Evolutionary conservation across 2,113 vertebrate species (phyloP), one percentile per base, ranked within the genome.

Genomic region (Anas platyrhynchos): DNA sequence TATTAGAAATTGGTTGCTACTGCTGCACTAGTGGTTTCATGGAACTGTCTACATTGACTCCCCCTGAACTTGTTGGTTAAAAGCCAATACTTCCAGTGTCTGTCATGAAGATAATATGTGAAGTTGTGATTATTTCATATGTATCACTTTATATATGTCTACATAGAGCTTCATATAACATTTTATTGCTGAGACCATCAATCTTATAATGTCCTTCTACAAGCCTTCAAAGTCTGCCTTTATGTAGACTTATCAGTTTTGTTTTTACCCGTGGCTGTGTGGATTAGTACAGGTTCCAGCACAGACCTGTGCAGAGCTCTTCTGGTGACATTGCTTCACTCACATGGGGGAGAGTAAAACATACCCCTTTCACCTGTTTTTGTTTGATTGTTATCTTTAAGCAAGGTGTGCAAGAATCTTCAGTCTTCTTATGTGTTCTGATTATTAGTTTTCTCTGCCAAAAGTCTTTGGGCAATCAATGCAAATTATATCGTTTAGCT

Each of bases 211-310:
- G 29, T 59, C 13, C 6, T 79, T 67, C 36, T 63, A 44, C 22
- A 79, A 34, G 26, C 71, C 41, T 71, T 85, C 23, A 34, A 61
- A 81, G 20, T 23, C 29, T 75, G 31, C 31, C 31, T 62, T 62
- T 58, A 20, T n/a, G 61, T 5, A 75, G 16, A 58, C 18, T 68
- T 13, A 68, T 8, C 6, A 69, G 29, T 72, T 81, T 81, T 72
- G 25, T 20, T 21, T 3, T 62, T 88, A 20, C 1, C 0, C 27
- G 6, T 36, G 23, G 9, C 3, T 67, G 8, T 32, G 29, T 4
- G 13, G 11, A n/a, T 72, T 67, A 67, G 5, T 44, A 48, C 6
- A 59, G 17, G 46, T 27, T 11, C 22, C 34, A 86, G 27, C 25
- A 68, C 50, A 68, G 36, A 27, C 4, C 5, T 44, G 21, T 14